Evolutionary conservation across 2,113 vertebrate species (phyloP), one percentile per base, ranked within the genome.

Genomic region (Takifugu bimaculatus): DNA sequence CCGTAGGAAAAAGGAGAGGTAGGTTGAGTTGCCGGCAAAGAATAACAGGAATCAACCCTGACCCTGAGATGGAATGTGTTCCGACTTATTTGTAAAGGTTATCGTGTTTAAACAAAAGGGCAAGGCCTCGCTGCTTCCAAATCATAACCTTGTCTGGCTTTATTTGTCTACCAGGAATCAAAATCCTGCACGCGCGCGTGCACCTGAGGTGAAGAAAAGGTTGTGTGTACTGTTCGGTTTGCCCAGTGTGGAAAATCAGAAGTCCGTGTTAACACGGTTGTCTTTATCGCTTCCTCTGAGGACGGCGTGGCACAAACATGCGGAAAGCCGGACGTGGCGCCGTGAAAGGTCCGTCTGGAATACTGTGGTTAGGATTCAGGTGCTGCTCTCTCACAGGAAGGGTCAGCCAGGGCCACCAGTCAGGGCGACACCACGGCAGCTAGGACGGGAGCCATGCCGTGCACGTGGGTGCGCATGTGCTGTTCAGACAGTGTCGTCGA

Each of bases 11-110:
- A 89, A 87, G 63, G 70, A 44, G 58, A 57, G 51, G 43, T 71
- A 69, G 68, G 13, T 70, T 68, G 69, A 70, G 73, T 39, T 28
- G 65, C 48, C 4, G 0, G 43, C 63, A 54, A 76, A 83, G 79
- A 80, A 88, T 76, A 85, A 88, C 77, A 82, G 82, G 78, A 82
- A 78, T 73, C 82, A 72, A 74, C 65, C 70, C 49, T 69, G 80
- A 76, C 72, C 75, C 42, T 63, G 15, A 74, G 62, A 61, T 72
- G 67, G 54, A 65, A 54, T 71, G 54, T 70, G 53, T 57, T 70
- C 66, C 59, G 71, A 60, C 75, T 74, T 54, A 13, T 45, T 61
- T 65, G 75, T 70, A 65, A 79, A 86, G 83, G 78, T 83, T 84
- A 87, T 86, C 65, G 10, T 11, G 54, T 64, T 63, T 13, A 52